Conservation (phyloP, 1,140 invertebrate genomes). For the Wiebesia pumilae region DNA sequence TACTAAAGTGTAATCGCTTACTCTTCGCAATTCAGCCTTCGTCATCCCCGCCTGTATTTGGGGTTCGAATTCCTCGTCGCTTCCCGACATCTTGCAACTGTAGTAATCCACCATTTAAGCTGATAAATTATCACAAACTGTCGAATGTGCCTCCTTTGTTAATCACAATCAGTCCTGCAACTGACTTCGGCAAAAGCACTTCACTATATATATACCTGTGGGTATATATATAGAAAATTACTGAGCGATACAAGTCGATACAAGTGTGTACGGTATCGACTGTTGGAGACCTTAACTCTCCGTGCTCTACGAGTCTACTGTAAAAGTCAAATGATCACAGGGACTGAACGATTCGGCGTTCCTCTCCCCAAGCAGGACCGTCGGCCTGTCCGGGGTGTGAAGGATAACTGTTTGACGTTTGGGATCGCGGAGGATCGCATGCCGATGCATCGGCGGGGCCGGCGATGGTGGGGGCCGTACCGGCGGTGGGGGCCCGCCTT, state of each 20-base stretch:
- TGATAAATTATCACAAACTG: constrained; percentile 34
- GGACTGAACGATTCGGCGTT: background rate
- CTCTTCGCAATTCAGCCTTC: constrained; percentile 72
- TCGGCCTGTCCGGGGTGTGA: constrained; percentile 60
- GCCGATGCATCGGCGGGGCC: constrained; percentile 66
- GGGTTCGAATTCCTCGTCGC: constrained; percentile 71
- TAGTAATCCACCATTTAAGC: constrained; percentile 70
- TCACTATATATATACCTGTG: background rate
- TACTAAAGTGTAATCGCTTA: constrained; percentile 52
- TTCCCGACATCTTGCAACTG: constrained; percentile 72
- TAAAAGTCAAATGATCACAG: background rate
- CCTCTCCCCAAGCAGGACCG: constrained; percentile 41
- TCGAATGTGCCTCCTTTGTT: background rate
- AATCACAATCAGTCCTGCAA: background rate
- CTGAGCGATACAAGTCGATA: too few species aligned
- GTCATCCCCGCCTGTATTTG: constrained; percentile 69
- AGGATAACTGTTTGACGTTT: constrained; percentile 76
- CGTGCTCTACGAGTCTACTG: background rate
- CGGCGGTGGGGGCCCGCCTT: constrained; percentile 55
- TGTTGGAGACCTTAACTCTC: too few species aligned
- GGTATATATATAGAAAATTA: too few species aligned
- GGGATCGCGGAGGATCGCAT: constrained; percentile 73
- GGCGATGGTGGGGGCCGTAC: constrained; percentile 16
- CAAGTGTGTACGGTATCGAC: too few species aligned
- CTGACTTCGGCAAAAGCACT: background rate